phyloP scores from a whole-genome alignment of 2,113 vertebrate species.

The Harpagus bidentatus region DNA sequence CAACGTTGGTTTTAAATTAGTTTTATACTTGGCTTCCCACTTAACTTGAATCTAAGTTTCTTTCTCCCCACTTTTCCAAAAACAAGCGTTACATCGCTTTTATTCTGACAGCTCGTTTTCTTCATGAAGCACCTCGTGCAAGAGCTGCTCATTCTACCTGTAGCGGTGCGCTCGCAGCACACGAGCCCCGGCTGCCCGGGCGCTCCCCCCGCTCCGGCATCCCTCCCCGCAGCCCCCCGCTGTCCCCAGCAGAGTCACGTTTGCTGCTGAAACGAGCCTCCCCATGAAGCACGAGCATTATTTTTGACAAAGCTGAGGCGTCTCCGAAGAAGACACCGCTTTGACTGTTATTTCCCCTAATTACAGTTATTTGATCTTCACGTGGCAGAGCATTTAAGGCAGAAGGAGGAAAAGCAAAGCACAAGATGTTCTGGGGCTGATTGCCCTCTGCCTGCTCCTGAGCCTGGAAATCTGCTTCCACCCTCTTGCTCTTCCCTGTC shows the following conservation, averaged over 20 bases:
- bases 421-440: not conserved
- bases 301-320: not conserved
- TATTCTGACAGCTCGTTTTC: not conserved
- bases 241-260: rapidly evolving
- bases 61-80: not conserved
- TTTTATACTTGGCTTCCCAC: not conserved
- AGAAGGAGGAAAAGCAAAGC: not conserved
- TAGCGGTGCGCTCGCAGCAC: rapidly evolving
- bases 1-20: not conserved
- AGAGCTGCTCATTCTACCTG: rapidly evolving
- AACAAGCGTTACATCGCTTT: rapidly evolving
- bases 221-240: not conserved
- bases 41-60: not conserved
- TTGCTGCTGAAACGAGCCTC: not conserved
- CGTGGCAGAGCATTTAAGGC: not conserved
- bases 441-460: not conserved
- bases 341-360: not conserved
- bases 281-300: not conserved
- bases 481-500: not conserved
- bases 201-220: not conserved
- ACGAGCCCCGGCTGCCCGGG: rapidly evolving
- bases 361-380: not conserved
- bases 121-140: rapidly evolving
- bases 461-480: not conserved
- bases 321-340: not conserved